Base-by-base conservation (phyloP, 2,797 vertebrate genomes). In the Yasuhikotakia modesta region DNA sequence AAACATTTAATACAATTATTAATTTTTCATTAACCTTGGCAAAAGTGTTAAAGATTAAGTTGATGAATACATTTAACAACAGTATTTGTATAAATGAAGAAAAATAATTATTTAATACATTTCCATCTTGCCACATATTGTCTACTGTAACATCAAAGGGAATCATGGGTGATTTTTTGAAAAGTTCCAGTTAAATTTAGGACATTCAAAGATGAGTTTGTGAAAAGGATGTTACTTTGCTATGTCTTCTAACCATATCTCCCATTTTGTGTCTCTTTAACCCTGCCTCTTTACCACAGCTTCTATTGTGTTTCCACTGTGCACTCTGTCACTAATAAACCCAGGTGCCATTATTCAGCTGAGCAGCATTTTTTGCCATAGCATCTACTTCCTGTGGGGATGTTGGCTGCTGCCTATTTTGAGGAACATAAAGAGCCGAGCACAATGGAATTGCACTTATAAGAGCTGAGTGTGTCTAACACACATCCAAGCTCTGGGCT, bases 401-500 rank as follows among this genome's bases (percentile, higher is more conserved):
- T 81, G 55, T 66, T 58, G 27, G 61, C 21, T 19, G 68, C 68
- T 61, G 78, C 21, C 45, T 69, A 46, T 74, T 52, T 35, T n/a
- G 64, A 61, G 72, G 64, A 70, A 79, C 63, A 70, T 63, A 81
- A 73, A 73, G 70, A 48, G 73, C n/a, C 7, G 30, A 81, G 58
- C 68, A 81, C 73, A 81, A 81, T 72, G 68, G 73, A 76, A 68
- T 46, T 43, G 67, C 52, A 61, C 55, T 82, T 39, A 74, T 70
- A 53, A 67, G 61, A 76, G 70, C 46, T 12, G 46, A 45, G 74
- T 11, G 52, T 79, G 66, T 76, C 71, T 71, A 77, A 67, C 65
- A 73, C 58, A 46, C 69, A 67, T 73, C 39, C 16, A 24, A 74
- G 77, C 24, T 80, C 80, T 80, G 83, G 83, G 61, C 79, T 82